Percentiles rank a stretch among this genome's conserved stretches.
Conservation (phyloP, 2,113 vertebrate species). For the Leucopsar rothschildi region DNA sequence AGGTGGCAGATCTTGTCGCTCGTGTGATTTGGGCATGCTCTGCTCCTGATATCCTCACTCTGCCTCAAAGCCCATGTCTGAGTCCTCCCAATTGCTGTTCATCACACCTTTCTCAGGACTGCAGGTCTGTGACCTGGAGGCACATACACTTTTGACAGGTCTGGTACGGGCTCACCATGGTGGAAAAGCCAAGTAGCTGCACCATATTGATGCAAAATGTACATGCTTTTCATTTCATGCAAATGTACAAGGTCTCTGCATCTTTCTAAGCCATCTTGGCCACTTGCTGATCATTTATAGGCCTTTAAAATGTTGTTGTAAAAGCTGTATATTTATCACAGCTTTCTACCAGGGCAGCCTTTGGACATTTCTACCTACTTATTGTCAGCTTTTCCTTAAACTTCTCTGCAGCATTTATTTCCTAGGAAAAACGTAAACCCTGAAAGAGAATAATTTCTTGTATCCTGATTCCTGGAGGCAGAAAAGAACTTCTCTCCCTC, state of each 20-base stretch:
- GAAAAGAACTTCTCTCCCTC: neutral
- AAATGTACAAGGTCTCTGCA: neutral
- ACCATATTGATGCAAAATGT: neutral
- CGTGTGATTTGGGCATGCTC: accelerated
- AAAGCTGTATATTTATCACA: neutral
- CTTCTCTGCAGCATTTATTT: neutral
- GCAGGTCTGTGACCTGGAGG: neutral
- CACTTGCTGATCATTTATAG: neutral
- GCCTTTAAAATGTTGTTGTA: neutral
- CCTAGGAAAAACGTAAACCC: neutral
- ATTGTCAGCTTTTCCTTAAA: neutral
- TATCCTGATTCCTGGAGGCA: neutral
- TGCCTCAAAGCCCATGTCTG: neutral
- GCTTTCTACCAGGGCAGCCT: neutral
- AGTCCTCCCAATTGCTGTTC: neutral
- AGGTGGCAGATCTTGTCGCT: neutral
- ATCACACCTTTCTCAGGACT: accelerated
- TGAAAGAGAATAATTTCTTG: neutral
- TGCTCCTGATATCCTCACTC: neutral
- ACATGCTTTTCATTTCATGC: neutral
- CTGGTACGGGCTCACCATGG: neutral
- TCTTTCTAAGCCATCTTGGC: neutral
- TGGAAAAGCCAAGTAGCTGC: neutral
- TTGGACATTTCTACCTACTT: neutral
- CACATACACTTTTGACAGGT: neutral